Evolutionary conservation across 2,888 invertebrate species (phyloP), one percentile per base, ranked within the genome.

Genomic region (Idaea biselata): DNA sequence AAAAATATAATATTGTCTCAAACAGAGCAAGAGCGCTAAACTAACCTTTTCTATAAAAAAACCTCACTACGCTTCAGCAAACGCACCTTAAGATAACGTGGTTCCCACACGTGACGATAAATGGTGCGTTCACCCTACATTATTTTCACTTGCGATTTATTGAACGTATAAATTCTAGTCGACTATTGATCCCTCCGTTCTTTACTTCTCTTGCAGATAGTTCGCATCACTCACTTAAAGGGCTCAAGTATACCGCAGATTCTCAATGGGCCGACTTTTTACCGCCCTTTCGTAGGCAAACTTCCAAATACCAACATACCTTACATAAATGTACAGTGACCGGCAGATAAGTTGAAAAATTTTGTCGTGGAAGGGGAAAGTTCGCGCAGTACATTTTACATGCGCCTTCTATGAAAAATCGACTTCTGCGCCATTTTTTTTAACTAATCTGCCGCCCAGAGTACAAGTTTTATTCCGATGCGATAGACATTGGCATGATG

Each of bases 111-210:
- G 54, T 62, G 60, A 57, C 60, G 59, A 63, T 63, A 61, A 65
- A 65, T 65, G 59, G 57, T 32, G 59, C 60, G 60, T 68, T 68
- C 58, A 61, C 61, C 64, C 61, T 18, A 60, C 62, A 64, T 64
- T 65, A 61, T 65, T 65, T 65, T 53, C 61, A 58, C 58, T 60
- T 58, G 58, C 59, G 59, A 68, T 68, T 65, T 65, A 68, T 65
- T 62, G 61, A 54, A 60, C 58, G 18, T 55, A 62, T 65, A 63
- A 62, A 67, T 65, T 63, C 55, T 63, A 60, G 14, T 16, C 31
- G 25, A 53, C 31, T 61, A 61, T 61, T 67, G 67, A 63, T 63
- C 56, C 56, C 62, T 60, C 44, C 55, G 31, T 58, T 33, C 32
- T n/a, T 58, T 18, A 31, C 33, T 44, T 17, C 58, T 58, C 33